Percentiles rank a stretch among this genome's conserved stretches.
phyloP scores from a whole-genome alignment of 2,888 invertebrate species.

The Drosophila suboccidentalis region DNA sequence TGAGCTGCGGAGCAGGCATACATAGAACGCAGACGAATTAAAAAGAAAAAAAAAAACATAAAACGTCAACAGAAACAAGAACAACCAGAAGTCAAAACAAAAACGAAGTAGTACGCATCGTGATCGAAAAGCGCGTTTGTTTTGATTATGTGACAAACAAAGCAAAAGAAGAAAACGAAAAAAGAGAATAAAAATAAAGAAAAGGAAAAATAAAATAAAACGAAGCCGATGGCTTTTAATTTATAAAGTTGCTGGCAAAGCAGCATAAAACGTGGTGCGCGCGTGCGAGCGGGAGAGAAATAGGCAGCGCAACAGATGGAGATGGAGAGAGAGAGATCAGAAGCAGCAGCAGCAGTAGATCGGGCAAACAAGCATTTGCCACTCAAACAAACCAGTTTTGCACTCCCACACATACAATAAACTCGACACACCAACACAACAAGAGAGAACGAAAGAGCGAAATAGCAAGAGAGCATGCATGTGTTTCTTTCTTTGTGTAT shows the following conservation, averaged over 20 bases:
- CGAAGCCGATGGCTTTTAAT: slow-evolving; percentile 59
- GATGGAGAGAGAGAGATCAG: slow-evolving; percentile 19
- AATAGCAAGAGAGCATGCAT: slow-evolving; percentile 5
- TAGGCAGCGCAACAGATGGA: slow-evolving; percentile 4
- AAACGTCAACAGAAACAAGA: slow-evolving; percentile 27
- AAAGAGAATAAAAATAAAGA: slow-evolving; percentile 27
- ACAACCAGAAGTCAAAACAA: slow-evolving; percentile 60
- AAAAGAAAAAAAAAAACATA: neutral
- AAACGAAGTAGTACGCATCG: slow-evolving; percentile 54
- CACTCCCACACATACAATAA: slow-evolving; percentile 67
- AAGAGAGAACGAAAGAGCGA: slow-evolving; percentile 15
- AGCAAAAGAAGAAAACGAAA: slow-evolving; percentile 36
- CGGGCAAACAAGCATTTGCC: slow-evolving; percentile 44
- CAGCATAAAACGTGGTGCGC: slow-evolving; percentile 53
- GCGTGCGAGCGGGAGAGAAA: slow-evolving; percentile 18
- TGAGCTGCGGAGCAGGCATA: slow-evolving; percentile 44
- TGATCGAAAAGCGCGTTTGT: slow-evolving; percentile 74
- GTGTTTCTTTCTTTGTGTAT: slow-evolving; percentile 12
- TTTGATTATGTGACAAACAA: slow-evolving; percentile 74
- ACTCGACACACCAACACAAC: slow-evolving; percentile 7
- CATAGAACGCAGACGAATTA: slow-evolving; percentile 34
- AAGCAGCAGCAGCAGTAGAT: slow-evolving; percentile 31
- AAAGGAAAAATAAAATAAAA: slow-evolving; percentile 30
- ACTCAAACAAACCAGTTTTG: slow-evolving; percentile 73
- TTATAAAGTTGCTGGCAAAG: slow-evolving; percentile 63